These are phyloP conservation scores for Rhagoletis zephyria DNA, from an alignment of 1,140 invertebrate species.

Conservation along the genomic window DNA sequence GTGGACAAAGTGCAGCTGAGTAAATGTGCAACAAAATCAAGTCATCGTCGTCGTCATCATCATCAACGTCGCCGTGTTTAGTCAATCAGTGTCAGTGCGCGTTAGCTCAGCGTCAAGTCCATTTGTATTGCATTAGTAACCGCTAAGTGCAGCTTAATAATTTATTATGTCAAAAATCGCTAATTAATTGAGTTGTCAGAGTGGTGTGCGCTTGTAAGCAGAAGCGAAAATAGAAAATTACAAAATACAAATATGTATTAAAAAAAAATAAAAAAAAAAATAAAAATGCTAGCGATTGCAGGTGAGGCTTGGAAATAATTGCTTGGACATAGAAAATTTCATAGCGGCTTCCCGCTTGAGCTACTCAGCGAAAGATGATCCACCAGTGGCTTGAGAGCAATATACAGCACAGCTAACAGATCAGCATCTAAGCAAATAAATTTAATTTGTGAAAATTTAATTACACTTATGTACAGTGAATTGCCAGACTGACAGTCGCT, in stretches of 20 bases:
- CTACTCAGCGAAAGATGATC: neutral
- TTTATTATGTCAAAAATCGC: slow-evolving; percentile 49
- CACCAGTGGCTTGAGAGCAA: neutral
- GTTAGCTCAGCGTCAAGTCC: slow-evolving; percentile 30
- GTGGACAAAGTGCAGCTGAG: neutral
- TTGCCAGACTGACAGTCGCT: neutral
- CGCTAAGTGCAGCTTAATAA: slow-evolving; percentile 38
- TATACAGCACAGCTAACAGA: neutral
- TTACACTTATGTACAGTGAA: neutral
- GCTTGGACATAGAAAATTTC: neutral
- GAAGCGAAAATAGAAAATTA: slow-evolving; percentile 34
- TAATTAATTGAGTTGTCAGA: slow-evolving; percentile 46
- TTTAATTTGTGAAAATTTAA: slow-evolving; percentile 19
- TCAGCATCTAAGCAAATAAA: neutral
- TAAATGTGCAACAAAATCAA: neutral
- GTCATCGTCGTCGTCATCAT: neutral
- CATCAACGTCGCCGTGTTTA: neutral
- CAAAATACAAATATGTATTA: neutral
- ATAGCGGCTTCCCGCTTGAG: neutral
- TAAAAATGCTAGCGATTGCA: neutral
- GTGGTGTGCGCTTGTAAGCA: slow-evolving; percentile 12
- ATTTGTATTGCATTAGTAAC: slow-evolving; percentile 45
- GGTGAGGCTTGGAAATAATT: neutral
- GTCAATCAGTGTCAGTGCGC: slow-evolving; percentile 43
- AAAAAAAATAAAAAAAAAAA: no score